A percentile compares a stretch with the other conserved stretches of the same genome.
Conservation (phyloP, 1,140 invertebrate species). For the Drosophila grimshawi region DNA sequence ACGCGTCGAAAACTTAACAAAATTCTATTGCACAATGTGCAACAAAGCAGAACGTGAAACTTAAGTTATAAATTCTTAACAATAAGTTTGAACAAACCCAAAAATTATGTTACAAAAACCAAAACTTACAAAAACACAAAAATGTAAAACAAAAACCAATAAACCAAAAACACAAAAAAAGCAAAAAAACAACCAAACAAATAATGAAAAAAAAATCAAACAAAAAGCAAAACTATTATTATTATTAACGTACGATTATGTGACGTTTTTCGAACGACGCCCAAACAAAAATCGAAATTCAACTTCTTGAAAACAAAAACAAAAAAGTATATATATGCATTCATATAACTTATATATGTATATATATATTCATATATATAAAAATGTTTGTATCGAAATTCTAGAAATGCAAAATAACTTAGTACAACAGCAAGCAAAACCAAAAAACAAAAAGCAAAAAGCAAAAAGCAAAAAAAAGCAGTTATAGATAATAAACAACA, state of each 20-base stretch:
- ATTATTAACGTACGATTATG: constrained; percentile 75
- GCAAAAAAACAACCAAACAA: constrained; percentile 31
- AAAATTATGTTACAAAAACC: constrained; percentile 46
- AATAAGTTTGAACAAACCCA: constrained; percentile 46
- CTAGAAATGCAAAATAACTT: constrained; percentile 61
- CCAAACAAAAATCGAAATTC: constrained; percentile 96
- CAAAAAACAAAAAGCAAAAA: constrained; percentile 42
- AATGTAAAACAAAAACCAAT: constrained; percentile 26
- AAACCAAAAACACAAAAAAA: constrained; percentile 34
- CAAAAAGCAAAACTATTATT: constrained; percentile 60
- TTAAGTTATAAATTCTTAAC: constrained; percentile 40
- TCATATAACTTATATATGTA: constrained; percentile 22
- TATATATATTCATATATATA: constrained; percentile 29
- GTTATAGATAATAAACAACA: constrained; percentile 62
- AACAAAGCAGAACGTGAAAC: constrained; percentile 38
- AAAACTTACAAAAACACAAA: constrained; percentile 43
- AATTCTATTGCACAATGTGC: constrained; percentile 24
- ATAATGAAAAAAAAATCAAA: constrained; percentile 58
- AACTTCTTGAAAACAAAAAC: constrained; percentile 91
- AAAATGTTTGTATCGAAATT: constrained; percentile 55
- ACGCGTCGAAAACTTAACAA: constrained; percentile 8
- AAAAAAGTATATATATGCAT: constrained; percentile 44
- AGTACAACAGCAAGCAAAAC: constrained; percentile 29
- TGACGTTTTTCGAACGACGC: constrained; percentile 84
- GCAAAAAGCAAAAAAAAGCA: constrained; percentile 49